Percentiles rank a stretch among this genome's conserved stretches.
Conservation (phyloP, 2,797 vertebrate genomes). For the Macropodus opercularis region DNA sequence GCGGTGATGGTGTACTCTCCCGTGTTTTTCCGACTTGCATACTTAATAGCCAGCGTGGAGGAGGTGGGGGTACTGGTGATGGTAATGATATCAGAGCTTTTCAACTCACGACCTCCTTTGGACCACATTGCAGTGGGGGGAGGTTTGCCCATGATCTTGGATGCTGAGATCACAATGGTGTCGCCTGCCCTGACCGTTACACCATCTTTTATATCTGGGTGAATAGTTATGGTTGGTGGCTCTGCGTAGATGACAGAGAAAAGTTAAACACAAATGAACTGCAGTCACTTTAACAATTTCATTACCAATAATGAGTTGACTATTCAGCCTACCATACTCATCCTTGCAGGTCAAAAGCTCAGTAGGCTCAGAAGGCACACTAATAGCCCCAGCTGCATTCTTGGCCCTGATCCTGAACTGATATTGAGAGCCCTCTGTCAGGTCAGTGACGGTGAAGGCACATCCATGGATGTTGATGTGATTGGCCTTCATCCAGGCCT, state of each 20-base stretch:
- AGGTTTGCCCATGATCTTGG: slow-evolving; percentile 95
- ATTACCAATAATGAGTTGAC: not conserved
- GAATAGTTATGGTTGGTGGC: slow-evolving; percentile 92
- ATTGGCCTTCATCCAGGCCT: slow-evolving; percentile 95
- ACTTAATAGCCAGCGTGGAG: slow-evolving; percentile 92
- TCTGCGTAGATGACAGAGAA: slow-evolving; percentile 80
- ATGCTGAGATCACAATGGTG: slow-evolving; percentile 91
- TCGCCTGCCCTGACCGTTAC: slow-evolving; percentile 93
- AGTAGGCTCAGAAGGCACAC: slow-evolving; percentile 93
- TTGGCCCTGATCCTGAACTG: slow-evolving; percentile 97
- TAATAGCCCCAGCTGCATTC: slow-evolving; percentile 94
- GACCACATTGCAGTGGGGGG: slow-evolving; percentile 95
- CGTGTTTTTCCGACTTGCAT: slow-evolving; percentile 95
- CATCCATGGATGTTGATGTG: slow-evolving; percentile 95
- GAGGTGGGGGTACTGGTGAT: slow-evolving; percentile 91
- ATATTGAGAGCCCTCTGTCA: slow-evolving; percentile 90
- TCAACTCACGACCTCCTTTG: slow-evolving; percentile 94
- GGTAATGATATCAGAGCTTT: slow-evolving; percentile 90
- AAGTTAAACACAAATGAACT: not conserved
- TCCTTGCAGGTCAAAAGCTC: slow-evolving; percentile 93
- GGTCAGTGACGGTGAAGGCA: slow-evolving; percentile 94
- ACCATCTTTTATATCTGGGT: slow-evolving; percentile 94
- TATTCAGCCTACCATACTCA: slow-evolving; percentile 88
- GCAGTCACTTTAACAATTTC: not conserved
- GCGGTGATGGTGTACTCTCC: slow-evolving; percentile 97